These are phyloP conservation scores for Coelogynopora nodosa DNA, from an alignment of 2,888 invertebrate species.

Conservation along the genomic window DNA sequence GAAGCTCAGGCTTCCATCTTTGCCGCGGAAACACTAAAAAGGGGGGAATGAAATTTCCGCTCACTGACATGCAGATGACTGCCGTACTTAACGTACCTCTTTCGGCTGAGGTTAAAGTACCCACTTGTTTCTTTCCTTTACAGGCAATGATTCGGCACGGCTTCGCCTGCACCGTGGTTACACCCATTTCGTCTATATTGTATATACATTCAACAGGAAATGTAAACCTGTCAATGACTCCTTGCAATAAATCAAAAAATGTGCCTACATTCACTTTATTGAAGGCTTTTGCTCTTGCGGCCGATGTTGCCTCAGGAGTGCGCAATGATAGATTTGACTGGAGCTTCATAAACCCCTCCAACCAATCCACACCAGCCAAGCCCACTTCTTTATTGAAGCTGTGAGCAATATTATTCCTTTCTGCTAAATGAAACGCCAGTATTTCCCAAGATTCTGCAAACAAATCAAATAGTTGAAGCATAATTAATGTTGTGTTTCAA, in stretches of 20 bases:
- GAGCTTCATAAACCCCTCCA: constrained; percentile 33
- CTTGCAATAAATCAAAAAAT: constrained; percentile 44
- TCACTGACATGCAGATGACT: background rate
- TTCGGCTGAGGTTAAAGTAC: constrained; percentile 26
- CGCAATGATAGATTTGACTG: constrained; percentile 38
- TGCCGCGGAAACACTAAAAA: constrained; percentile 26
- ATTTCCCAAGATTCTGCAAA: constrained; percentile 20
- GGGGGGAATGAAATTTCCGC: background rate
- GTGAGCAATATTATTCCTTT: constrained; percentile 32
- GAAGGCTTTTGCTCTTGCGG: constrained; percentile 38
- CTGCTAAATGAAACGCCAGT: constrained; percentile 40
- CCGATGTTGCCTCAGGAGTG: constrained; percentile 41
- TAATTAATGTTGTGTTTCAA: too few relatives aligned
- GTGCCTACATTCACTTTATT: constrained; percentile 42
- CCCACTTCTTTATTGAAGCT: constrained; percentile 39
- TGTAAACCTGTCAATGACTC: background rate
- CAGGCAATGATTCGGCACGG: background rate
- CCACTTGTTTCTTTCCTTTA: constrained; percentile 19
- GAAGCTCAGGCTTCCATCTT: background rate
- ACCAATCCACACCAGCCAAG: constrained; percentile 42
- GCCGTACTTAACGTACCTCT: background rate
- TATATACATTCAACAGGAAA: constrained; percentile 1
- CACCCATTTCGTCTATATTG: background rate
- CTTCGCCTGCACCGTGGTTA: constrained; percentile 11
- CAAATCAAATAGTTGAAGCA: too few relatives aligned